phyloP scores from a whole-genome alignment of 2,888 invertebrate genomes.

The Cheilosia scutellata region DNA sequence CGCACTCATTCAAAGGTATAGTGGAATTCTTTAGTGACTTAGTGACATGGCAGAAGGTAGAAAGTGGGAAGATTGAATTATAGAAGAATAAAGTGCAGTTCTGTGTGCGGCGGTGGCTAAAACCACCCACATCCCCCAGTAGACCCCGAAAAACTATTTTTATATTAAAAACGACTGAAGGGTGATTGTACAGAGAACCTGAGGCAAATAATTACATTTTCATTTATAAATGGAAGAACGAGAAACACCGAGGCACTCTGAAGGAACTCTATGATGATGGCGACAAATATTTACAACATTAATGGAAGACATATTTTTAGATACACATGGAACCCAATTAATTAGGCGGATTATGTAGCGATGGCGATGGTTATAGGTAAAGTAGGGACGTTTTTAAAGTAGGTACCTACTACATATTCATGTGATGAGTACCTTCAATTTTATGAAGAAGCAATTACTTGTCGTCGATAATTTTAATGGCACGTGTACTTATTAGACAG shows the following conservation, averaged over 20 bases:
- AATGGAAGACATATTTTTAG: slow-evolving; percentile 60
- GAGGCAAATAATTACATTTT: slow-evolving; percentile 51
- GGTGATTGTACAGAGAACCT: background rate
- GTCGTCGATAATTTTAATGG: too few species aligned
- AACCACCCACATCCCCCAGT: slow-evolving; percentile 16
- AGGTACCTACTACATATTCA: too few species aligned
- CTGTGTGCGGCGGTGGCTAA: background rate
- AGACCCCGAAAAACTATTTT: slow-evolving; percentile 44
- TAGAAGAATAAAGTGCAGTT: slow-evolving; percentile 10
- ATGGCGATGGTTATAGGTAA: background rate
- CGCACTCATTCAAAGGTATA: slow-evolving; percentile 36
- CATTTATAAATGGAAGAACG: slow-evolving; percentile 1
- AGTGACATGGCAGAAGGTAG: slow-evolving; percentile 17
- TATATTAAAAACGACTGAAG: slow-evolving; percentile 14
- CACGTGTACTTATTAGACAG: too few species aligned
- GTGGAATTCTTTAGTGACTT: slow-evolving; percentile 53
- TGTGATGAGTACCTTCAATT: background rate
- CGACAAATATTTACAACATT: slow-evolving; percentile 58
- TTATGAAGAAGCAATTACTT: too few species aligned
- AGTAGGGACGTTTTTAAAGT: background rate
- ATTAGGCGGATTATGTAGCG: background rate
- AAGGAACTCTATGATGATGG: slow-evolving; percentile 2
- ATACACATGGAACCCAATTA: slow-evolving; percentile 26
- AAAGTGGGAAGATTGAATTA: slow-evolving; percentile 41
- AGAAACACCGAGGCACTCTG: background rate